These are phyloP conservation scores for Acromyrmex charruanus DNA, from an alignment of 1,140 invertebrate species.

Conservation along the genomic window DNA sequence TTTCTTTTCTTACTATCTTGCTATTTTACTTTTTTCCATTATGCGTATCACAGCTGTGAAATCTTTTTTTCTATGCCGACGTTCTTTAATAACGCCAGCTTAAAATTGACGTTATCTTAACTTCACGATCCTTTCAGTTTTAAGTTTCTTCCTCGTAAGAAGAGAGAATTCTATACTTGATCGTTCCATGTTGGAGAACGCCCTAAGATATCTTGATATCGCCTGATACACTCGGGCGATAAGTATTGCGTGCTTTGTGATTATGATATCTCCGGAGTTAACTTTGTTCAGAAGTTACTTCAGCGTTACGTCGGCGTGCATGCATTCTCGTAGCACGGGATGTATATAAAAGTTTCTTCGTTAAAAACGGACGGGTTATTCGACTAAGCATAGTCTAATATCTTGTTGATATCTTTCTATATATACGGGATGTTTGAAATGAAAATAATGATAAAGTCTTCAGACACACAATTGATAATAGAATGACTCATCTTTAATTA, in stretches of 20 bases:
- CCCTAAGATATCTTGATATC: constrained; percentile 29
- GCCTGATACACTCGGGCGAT: constrained; percentile 26
- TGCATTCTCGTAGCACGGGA: not conserved
- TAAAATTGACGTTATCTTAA: constrained; percentile 38
- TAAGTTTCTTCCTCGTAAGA: not conserved
- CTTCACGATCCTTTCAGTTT: constrained; percentile 15
- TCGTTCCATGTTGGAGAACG: not conserved
- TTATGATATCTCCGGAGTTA: constrained; percentile 51
- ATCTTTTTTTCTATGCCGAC: constrained; percentile 8
- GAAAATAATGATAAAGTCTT: not conserved
- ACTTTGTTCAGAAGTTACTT: constrained; percentile 56
- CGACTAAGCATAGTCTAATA: constrained; percentile 3
- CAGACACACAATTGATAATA: not conserved
- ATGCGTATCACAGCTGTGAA: not conserved
- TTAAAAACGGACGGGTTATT: constrained; percentile 13
- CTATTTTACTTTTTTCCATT: not conserved
- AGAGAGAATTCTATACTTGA: constrained; percentile 28
- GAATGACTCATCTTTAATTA: not conserved
- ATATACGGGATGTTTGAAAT: not conserved
- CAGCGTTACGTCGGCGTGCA: not conserved
- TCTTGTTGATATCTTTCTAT: not conserved
- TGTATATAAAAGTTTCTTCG: constrained; percentile 44
- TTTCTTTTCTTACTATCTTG: not conserved
- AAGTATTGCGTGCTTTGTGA: constrained; percentile 56
- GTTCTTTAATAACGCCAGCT: constrained; percentile 41